These are phyloP conservation scores for Halyomorpha halys DNA, from an alignment of 1,140 invertebrate species.

Conservation along the genomic window DNA sequence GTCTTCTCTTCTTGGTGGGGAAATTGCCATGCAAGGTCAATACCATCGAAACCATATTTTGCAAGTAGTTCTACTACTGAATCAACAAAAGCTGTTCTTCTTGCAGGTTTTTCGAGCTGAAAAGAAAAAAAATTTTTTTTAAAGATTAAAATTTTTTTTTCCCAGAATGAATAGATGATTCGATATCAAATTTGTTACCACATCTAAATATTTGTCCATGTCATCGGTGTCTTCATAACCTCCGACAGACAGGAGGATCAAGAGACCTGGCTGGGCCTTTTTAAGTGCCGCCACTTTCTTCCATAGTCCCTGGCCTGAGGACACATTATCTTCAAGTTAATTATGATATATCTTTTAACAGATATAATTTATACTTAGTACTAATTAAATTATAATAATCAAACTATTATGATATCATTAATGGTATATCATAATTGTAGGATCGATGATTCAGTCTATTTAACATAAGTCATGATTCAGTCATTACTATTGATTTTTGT, in stretches of 20 bases:
- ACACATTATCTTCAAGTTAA: background rate
- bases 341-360: too few relatives aligned
- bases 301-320: conserved; percentile 49
- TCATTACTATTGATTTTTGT: too few relatives aligned
- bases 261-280: conserved; percentile 57
- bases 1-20: conserved; percentile 65
- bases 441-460: too few relatives aligned
- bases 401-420: too few relatives aligned
- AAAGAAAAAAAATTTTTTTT: too few relatives aligned
- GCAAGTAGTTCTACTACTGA: conserved; percentile 56
- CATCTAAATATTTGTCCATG: conserved; percentile 50
- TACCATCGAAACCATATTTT: conserved; percentile 71
- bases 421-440: too few relatives aligned
- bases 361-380: too few relatives aligned
- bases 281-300: conserved; percentile 57
- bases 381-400: too few relatives aligned
- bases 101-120: conserved; percentile 57
- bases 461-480: too few relatives aligned
- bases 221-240: conserved; percentile 52
- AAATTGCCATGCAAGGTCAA: conserved; percentile 79
- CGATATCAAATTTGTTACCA: conserved; percentile 38
- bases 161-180: too few relatives aligned
- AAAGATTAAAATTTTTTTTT: too few relatives aligned
- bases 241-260: conserved; percentile 64
- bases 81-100: conserved; percentile 61